Evolutionary conservation across 2,797 vertebrate species (phyloP), one percentile per base, ranked within the genome.

Genomic region (Parauchenoglanis ngamensis): DNA sequence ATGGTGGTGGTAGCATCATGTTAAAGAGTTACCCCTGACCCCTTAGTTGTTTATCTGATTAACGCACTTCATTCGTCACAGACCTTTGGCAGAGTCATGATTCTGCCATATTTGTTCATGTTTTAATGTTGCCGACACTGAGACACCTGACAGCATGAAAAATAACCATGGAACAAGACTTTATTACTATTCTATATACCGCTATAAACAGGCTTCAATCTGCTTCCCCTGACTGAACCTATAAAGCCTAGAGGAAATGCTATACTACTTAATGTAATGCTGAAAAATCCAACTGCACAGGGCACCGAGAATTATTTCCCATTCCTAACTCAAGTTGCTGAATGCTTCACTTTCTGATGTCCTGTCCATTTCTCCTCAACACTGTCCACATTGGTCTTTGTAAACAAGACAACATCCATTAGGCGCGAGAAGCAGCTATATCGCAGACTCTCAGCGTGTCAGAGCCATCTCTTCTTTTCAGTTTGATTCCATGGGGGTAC

Each of bases 371-470:
- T 79, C 54, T 23, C 19, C 54, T 72, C 52, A 8, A 52, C 57
- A 31, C 44, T 8, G 70, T 85, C 86, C 84, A 35, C 78, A 67
- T 17, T 31, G 78, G 61, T 75, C 78, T 75, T 61, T 59, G 85
- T 87, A 87, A 88, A 90, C 89, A 89, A 81, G 83, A 87, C 83
- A 87, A 85, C 85, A 78, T 90, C 52, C 82, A 89, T 86, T 88
- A 87, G 85, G 28, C 59, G 54, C 31, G 59, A 21, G 67, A 88
- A 52, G 73, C 31, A 21, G 86, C 77, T 68, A 79, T 86, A 89
- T 88, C 72, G 85, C 86, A 80, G 86, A 75, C 72, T 13, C 83
- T 89, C 86, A 83, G 88, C 56, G 78, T 61, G 87, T 85, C 63
- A 46, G 46, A 82, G 82, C 44, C 84, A 88, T 89, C 90, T 89